phyloP scores from a whole-genome alignment of 2,888 invertebrate species.

The Phengaris alcon region DNA sequence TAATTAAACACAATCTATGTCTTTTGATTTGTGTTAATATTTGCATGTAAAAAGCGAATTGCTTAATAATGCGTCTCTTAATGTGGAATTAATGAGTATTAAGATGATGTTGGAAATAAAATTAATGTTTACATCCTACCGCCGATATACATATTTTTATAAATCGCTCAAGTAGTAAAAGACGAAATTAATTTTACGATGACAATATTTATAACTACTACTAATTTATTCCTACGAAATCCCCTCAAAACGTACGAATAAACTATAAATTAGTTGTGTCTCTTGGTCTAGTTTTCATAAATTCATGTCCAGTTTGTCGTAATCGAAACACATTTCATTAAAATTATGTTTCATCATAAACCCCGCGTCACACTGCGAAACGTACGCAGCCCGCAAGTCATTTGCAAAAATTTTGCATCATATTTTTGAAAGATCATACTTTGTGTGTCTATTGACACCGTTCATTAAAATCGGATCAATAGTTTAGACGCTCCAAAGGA shows the following conservation, averaged over 20 bases:
- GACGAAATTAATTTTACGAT: conserved; percentile 19
- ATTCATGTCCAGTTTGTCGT: conserved; percentile 33
- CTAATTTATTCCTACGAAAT: conserved; percentile 15
- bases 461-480: too few relatives aligned
- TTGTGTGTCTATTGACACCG: too few relatives aligned
- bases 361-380: too few relatives aligned
- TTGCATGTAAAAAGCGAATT: too few relatives aligned
- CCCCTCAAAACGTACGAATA: background rate
- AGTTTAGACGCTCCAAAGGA: too few relatives aligned
- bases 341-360: background rate
- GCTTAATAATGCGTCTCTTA: background rate
- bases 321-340: conserved; percentile 33
- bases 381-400: too few relatives aligned
- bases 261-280: conserved; percentile 19
- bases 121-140: conserved; percentile 11
- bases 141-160: background rate
- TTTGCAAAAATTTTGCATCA: too few relatives aligned
- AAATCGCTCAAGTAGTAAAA: conserved; percentile 15
- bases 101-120: background rate
- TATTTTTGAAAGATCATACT: too few relatives aligned
- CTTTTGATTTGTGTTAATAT: background rate
- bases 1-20: conserved; percentile 1
- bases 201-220: conserved; percentile 3
- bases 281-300: conserved; percentile 28
- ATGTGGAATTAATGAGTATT: background rate